Conservation (phyloP, 2,113 vertebrate genomes). For the Pedionomus torquatus region DNA sequence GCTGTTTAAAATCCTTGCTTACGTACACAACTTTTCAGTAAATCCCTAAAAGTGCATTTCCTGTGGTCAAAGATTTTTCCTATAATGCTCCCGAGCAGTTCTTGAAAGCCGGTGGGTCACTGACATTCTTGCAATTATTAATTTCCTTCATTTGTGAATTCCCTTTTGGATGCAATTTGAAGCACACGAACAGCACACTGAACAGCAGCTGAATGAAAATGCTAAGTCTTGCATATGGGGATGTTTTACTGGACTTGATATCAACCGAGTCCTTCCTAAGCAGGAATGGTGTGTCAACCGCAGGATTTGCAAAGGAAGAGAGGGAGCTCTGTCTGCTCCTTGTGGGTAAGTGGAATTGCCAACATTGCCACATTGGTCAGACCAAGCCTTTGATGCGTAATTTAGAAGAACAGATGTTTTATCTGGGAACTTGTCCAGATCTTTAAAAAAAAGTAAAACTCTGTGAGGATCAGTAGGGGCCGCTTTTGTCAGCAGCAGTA, state of each 20-base stretch:
- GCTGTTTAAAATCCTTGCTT: background rate
- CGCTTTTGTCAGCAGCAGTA: background rate
- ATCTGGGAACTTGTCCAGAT: constrained; percentile 39
- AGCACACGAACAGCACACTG: background rate
- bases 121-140: background rate
- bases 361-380: background rate
- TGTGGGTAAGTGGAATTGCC: constrained; percentile 4
- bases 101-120: background rate
- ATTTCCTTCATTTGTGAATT: background rate
- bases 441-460: background rate
- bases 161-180: background rate
- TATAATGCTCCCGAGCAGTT: background rate
- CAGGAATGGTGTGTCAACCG: background rate
- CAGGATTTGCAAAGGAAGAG: background rate
- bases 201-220: background rate
- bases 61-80: background rate
- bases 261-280: background rate
- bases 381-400: background rate
- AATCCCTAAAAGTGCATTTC: background rate
- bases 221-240: background rate
- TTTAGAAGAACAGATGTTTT: constrained; percentile 61
- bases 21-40: background rate
- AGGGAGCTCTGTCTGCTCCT: background rate
- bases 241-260: background rate
- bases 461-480: background rate